Percentiles rank a stretch among this genome's conserved stretches.
These are phyloP conservation scores for Lucilia sericata DNA, from an alignment of 1,140 invertebrate species.

Conservation along the genomic window DNA sequence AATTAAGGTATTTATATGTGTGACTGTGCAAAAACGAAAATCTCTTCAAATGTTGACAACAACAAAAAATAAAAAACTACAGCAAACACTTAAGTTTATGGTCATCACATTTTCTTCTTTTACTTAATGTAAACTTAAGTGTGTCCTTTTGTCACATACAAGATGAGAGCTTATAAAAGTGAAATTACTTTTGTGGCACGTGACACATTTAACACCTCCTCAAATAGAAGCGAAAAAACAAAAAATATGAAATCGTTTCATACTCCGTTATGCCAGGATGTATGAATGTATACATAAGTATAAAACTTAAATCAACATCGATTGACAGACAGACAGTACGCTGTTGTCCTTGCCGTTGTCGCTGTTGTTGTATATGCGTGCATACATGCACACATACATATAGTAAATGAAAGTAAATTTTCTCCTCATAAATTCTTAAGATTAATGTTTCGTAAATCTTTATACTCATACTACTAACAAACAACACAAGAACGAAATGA, in stretches of 20 bases:
- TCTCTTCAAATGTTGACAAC: slow-evolving; percentile 34
- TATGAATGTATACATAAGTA: not conserved
- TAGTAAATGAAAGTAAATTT: slow-evolving; percentile 13
- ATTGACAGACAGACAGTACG: slow-evolving; percentile 27
- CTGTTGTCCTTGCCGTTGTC: not conserved
- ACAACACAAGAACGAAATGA: not conserved
- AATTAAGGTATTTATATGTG: not conserved
- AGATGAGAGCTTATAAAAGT: slow-evolving; percentile 43
- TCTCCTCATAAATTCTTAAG: not conserved
- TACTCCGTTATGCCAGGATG: not conserved
- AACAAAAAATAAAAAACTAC: not conserved
- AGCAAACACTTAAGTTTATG: slow-evolving; percentile 40
- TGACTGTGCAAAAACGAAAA: slow-evolving; percentile 2
- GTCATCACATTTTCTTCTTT: slow-evolving; percentile 28
- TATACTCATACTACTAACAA: not conserved
- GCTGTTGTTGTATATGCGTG: not conserved
- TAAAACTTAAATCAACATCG: slow-evolving; percentile 36
- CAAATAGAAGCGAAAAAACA: not conserved
- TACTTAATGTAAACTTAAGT: slow-evolving; percentile 37
- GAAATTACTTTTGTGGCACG: slow-evolving; percentile 40
- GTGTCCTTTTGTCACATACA: slow-evolving; percentile 44
- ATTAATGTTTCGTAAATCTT: slow-evolving; percentile 28
- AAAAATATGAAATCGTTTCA: slow-evolving; percentile 22
- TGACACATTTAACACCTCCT: slow-evolving; percentile 42
- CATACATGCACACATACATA: not conserved